phyloP scores from a whole-genome alignment of 2,888 invertebrate species.

The Phyllotreta striolata region DNA sequence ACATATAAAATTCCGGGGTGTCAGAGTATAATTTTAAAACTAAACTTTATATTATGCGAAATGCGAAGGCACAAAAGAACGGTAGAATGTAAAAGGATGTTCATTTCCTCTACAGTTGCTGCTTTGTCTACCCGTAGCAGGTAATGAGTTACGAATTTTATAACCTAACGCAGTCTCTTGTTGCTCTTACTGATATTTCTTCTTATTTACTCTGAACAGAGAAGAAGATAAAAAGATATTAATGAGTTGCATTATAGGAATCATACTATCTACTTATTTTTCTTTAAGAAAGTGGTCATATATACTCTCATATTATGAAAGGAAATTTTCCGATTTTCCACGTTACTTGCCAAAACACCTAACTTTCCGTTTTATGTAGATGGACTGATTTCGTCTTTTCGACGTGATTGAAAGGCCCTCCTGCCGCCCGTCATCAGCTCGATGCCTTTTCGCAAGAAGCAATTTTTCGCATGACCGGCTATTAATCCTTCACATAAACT shows the following conservation, averaged over 20 bases:
- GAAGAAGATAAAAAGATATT: too few relatives aligned
- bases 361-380: conserved; percentile 34
- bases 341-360: conserved; percentile 19
- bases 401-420: conserved; percentile 43
- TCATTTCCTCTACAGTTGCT: conserved; percentile 33
- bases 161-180: conserved; percentile 1
- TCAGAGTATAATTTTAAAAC: conserved; percentile 28
- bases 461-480: conserved; percentile 42
- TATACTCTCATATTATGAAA: not conserved
- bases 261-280: too few relatives aligned
- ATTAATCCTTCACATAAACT: conserved; percentile 41
- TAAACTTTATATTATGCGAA: conserved; percentile 31
- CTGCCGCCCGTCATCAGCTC: conserved; percentile 35
- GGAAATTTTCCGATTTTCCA: conserved; percentile 24
- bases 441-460: conserved; percentile 38
- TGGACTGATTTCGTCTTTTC: conserved; percentile 31
- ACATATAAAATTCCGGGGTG: conserved; percentile 23
- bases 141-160: conserved; percentile 36
- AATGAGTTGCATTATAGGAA: too few relatives aligned
- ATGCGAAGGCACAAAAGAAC: conserved; percentile 28
- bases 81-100: conserved; percentile 29
- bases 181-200: too few relatives aligned
- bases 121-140: conserved; percentile 31
- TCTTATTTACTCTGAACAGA: too few relatives aligned
- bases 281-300: too few relatives aligned